Evolutionary conservation across 23 tunicate genomes (phyloP).

Genomic region (Halocynthia roretzi): DNA sequence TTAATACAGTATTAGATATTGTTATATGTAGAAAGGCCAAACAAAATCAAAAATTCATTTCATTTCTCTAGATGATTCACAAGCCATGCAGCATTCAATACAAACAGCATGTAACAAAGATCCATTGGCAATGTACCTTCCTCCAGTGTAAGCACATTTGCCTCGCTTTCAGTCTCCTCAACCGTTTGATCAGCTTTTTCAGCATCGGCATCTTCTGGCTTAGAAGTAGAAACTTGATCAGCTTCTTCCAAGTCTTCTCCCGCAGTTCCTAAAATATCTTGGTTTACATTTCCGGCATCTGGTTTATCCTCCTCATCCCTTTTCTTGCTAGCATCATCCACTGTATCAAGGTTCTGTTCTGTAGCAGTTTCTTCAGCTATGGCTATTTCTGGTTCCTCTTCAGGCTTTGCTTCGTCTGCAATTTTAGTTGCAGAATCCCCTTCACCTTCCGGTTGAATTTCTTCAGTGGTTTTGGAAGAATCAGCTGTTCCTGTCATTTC

Average conservation of each 20-base stretch:
- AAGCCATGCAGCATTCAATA: too few species aligned
- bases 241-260: slow-evolving; percentile 15
- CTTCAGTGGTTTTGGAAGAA: too few species aligned
- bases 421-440: neutral
- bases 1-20: too few species aligned
- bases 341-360: too few species aligned
- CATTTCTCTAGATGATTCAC: too few species aligned
- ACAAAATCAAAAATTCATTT: too few species aligned
- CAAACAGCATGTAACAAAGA: neutral
- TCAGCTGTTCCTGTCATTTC: neutral
- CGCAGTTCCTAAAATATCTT: neutral
- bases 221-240: neutral
- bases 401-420: neutral
- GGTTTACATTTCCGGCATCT: neutral
- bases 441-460: neutral
- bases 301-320: neutral
- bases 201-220: neutral
- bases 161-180: slow-evolving; percentile 2
- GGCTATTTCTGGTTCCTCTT: neutral
- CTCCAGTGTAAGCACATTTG: neutral
- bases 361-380: neutral
- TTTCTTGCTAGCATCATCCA: too few species aligned
- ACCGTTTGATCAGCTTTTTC: slow-evolving; percentile 11
- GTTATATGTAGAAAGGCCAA: too few species aligned
- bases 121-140: slow-evolving; percentile 1